A percentile compares a stretch with the other conserved stretches of the same genome.
These are phyloP conservation scores for Fragum fragum DNA, from an alignment of 2,888 invertebrate species.

Conservation along the genomic window DNA sequence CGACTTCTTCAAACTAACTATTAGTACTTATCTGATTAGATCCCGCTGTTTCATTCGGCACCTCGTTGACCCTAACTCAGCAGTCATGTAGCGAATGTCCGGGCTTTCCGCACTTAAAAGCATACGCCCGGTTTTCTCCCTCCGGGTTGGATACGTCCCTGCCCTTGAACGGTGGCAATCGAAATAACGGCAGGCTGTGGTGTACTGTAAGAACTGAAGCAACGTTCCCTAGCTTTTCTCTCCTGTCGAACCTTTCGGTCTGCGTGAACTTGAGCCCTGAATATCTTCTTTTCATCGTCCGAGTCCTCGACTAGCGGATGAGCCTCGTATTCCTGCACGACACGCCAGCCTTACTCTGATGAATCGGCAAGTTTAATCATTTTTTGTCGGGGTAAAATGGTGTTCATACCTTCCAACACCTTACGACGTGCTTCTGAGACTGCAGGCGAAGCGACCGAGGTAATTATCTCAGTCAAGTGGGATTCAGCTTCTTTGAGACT, in stretches of 20 bases:
- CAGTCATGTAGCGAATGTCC: constrained; percentile 46
- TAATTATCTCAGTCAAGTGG: background rate
- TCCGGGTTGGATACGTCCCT: background rate
- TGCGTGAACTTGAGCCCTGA: constrained; percentile 42
- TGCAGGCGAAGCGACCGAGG: background rate
- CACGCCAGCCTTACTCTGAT: constrained; percentile 32
- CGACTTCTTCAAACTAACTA: background rate
- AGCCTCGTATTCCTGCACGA: constrained; percentile 32
- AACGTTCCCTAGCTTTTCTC: background rate
- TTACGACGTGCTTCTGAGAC: background rate
- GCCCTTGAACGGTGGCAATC: too few relatives aligned
- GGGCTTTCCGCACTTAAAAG: constrained; percentile 39
- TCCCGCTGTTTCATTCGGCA: background rate
- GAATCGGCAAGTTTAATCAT: constrained; percentile 38
- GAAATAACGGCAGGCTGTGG: background rate
- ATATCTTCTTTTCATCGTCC: constrained; percentile 51
- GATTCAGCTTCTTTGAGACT: constrained; percentile 9
- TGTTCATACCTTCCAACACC: constrained; percentile 7
- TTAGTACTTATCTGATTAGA: constrained; percentile 30
- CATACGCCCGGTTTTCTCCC: constrained; percentile 37
- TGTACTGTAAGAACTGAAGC: constrained; percentile 20
- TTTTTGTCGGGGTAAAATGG: constrained; percentile 23
- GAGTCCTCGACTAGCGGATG: constrained; percentile 44
- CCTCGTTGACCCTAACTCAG: background rate
- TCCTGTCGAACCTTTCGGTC: constrained; percentile 39